phyloP scores from a whole-genome alignment of 2,888 invertebrate species.

The Frankliniella intonsa region DNA sequence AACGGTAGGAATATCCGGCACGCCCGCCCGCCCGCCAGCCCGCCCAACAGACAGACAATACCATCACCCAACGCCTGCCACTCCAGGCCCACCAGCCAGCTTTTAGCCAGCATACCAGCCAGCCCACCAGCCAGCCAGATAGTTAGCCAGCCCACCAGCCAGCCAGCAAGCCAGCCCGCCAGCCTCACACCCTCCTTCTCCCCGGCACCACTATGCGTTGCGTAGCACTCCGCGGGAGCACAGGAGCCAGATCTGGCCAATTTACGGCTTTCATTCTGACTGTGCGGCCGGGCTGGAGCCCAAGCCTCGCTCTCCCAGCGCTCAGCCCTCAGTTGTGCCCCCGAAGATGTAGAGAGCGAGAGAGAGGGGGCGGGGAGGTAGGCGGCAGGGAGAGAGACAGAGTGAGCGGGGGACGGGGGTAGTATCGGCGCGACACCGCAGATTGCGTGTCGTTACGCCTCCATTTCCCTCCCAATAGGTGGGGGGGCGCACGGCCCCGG shows the following conservation, averaged over 20 bases:
- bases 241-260: background rate
- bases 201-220: background rate
- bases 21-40: no score
- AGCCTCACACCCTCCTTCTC: no score
- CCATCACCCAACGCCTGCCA: no score
- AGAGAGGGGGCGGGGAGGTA: background rate
- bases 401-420: background rate
- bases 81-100: no score
- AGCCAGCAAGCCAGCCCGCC: no score
- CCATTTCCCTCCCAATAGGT: conserved; percentile 22
- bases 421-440: conserved; percentile 6
- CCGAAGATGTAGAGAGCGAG: background rate
- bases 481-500: background rate
- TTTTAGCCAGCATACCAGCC: no score
- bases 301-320: background rate
- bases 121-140: no score
- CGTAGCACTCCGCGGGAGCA: background rate
- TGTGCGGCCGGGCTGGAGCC: background rate
- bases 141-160: no score
- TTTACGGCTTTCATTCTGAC: background rate
- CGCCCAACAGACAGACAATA: no score
- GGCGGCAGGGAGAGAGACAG: background rate
- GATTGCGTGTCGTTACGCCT: conserved; percentile 16
- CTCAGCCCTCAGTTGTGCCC: background rate
- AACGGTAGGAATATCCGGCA: no score